These are phyloP conservation scores for Yoshiicerus persimilis DNA, from an alignment of 1,140 invertebrate genomes.

Conservation along the genomic window DNA sequence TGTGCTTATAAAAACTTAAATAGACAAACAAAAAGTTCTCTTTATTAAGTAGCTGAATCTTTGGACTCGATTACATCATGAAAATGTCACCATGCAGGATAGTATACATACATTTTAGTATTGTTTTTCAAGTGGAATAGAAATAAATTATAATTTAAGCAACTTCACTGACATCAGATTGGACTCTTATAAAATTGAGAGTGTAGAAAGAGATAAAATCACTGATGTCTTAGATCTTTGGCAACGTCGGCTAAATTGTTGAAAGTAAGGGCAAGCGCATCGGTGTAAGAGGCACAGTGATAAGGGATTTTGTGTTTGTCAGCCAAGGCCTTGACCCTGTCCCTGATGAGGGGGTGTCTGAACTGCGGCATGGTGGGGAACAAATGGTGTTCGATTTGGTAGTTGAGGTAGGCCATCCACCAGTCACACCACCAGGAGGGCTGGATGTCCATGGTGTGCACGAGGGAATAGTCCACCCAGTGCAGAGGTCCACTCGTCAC, in stretches of 20 bases:
- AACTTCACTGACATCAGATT: no score
- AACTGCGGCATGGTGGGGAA: constrained; percentile 43
- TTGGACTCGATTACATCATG: no score
- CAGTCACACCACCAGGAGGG: constrained; percentile 37
- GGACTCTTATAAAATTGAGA: no score
- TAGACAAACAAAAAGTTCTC: no score
- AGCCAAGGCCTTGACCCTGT: constrained; percentile 34
- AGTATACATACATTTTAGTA: no score
- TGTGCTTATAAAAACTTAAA: no score
- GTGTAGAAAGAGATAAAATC: no score
- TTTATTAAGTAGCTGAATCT: no score
- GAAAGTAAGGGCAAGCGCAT: constrained; percentile 34
- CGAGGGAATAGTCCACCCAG: constrained; percentile 42
- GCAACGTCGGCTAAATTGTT: constrained; percentile 37
- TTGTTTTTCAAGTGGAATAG: no score
- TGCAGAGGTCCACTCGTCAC: constrained; percentile 31
- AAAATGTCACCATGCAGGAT: no score
- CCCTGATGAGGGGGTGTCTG: constrained; percentile 36
- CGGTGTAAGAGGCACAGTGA: constrained; percentile 26
- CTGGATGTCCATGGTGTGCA: constrained; percentile 40
- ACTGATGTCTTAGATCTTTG: constrained; percentile 32
- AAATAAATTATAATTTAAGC: no score
- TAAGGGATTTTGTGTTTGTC: constrained; percentile 43
- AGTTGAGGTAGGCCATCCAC: constrained; percentile 46
- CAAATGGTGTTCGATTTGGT: constrained; percentile 43